phyloP scores from a whole-genome alignment of 2,888 invertebrate species.

The Habrosyne pyritoides region DNA sequence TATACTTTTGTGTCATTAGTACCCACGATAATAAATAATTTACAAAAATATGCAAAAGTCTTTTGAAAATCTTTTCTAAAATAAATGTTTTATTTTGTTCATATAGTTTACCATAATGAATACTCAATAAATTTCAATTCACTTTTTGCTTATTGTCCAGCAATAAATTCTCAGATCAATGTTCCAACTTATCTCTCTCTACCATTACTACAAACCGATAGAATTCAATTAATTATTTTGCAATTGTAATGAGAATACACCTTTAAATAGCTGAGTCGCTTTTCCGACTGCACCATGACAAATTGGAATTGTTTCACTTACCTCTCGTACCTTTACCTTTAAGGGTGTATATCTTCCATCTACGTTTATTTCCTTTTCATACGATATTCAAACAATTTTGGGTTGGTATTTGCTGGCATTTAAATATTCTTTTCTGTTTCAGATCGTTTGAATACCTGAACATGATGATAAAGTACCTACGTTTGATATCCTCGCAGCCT shows the following conservation, averaged over 20 bases:
- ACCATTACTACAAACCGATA: slow-evolving; percentile 14
- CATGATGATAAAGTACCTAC: too few relatives aligned
- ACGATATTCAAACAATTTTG: too few relatives aligned
- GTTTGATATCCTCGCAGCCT: too few relatives aligned
- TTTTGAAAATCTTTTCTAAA: too few relatives aligned
- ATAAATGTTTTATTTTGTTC: too few relatives aligned
- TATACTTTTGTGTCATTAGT: too few relatives aligned
- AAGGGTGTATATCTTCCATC: slow-evolving; percentile 17
- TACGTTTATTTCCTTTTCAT: slow-evolving; percentile 7
- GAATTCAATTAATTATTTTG: slow-evolving; percentile 27
- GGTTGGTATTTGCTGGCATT: too few relatives aligned
- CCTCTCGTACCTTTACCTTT: slow-evolving; percentile 42
- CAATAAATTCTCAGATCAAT: not conserved
- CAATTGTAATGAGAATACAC: slow-evolving; percentile 14
- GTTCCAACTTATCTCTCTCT: not conserved
- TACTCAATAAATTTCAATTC: not conserved
- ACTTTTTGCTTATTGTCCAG: not conserved
- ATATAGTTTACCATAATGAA: too few relatives aligned
- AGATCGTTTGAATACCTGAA: too few relatives aligned
- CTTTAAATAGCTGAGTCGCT: slow-evolving; percentile 32
- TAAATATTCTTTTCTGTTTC: too few relatives aligned
- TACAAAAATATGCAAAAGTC: too few relatives aligned
- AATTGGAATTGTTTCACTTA: slow-evolving; percentile 59
- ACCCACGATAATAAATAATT: too few relatives aligned
- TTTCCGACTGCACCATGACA: slow-evolving; percentile 49